Conservation (phyloP, 2,113 vertebrate genomes). For the Pitta sordida region DNA sequence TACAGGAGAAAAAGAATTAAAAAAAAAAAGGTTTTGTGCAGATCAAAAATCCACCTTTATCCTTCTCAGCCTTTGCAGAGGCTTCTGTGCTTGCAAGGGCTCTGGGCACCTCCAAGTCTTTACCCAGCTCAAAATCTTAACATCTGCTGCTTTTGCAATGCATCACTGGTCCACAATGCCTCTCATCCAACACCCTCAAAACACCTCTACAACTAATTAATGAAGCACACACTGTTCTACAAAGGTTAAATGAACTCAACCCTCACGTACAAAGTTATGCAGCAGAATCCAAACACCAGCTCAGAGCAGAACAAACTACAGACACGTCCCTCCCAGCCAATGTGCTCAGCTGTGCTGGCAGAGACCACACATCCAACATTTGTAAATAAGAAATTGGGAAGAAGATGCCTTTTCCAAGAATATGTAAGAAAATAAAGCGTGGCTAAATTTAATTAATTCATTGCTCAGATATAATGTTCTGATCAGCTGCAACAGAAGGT, state of each 20-base stretch:
- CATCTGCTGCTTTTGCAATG: neutral
- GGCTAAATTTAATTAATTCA: neutral
- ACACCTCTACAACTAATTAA: neutral
- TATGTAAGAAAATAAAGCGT: neutral
- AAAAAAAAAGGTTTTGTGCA: neutral
- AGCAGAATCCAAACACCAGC: neutral
- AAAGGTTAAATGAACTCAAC: neutral
- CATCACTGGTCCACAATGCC: neutral
- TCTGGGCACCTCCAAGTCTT: neutral
- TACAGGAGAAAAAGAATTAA: neutral
- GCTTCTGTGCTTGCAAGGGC: neutral
- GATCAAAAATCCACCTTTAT: neutral
- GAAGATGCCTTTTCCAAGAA: neutral
- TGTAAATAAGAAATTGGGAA: neutral
- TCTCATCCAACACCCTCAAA: neutral
- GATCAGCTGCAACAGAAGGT: neutral
- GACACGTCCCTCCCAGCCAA: rapidly evolving
- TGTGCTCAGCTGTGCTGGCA: neutral
- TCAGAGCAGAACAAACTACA: neutral
- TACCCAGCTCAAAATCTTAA: neutral
- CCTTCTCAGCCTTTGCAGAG: neutral
- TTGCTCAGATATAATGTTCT: neutral
- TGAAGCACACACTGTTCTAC: neutral
- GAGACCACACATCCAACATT: neutral
- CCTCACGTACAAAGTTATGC: rapidly evolving